Base-by-base conservation (phyloP, 2,113 vertebrate species). In the Malurus elegans region DNA sequence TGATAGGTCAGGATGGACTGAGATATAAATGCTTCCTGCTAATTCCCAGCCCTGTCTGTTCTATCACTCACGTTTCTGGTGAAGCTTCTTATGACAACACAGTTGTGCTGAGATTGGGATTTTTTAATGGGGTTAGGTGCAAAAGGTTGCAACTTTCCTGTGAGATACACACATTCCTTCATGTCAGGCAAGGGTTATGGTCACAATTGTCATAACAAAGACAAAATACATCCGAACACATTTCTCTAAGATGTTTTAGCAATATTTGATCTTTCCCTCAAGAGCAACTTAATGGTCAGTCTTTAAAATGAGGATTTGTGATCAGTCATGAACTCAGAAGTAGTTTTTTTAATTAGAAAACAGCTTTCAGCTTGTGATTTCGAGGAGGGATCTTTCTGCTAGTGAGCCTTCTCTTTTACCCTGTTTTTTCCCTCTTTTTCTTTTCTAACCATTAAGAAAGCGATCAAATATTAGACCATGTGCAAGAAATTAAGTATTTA, bases 81-180 rank as follows among this genome's bases (percentile, higher is more conserved):
- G 88, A 70, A 71, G 67, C 57, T 92, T 76, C 93, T 94, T 96
- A 40, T 36, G 38, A 88, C 75, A 96, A 90, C 88, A 79, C 0
- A 12, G 36, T 79, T 90, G 75, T 96, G 92, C 93, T 97, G 90
- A 96, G 90, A 9, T 15, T 18, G 75, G 58, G 64, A 74, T 78
- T 95, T 95, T 94, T 85, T 65, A 40, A 67, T 4, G 4, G 50
- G 34, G 51, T 83, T 88, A 93, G 85, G 60, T 93, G 92, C 82
- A 92, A 92, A 93, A 95, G 94, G 92, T 95, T 97, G 75, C 67
- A 86, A 29, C 75, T 95, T 96, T 96, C 93, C 75, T 94, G 57
- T 93, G 93, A 80, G 75, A 96, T 40, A 80, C 1, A 82, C 78
- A 53, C 88, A 78, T 95, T 95, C 87, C 56, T 94, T 79, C n/a